phyloP scores from a whole-genome alignment of 2,797 vertebrate genomes.

The Gadopsis marmoratus region DNA sequence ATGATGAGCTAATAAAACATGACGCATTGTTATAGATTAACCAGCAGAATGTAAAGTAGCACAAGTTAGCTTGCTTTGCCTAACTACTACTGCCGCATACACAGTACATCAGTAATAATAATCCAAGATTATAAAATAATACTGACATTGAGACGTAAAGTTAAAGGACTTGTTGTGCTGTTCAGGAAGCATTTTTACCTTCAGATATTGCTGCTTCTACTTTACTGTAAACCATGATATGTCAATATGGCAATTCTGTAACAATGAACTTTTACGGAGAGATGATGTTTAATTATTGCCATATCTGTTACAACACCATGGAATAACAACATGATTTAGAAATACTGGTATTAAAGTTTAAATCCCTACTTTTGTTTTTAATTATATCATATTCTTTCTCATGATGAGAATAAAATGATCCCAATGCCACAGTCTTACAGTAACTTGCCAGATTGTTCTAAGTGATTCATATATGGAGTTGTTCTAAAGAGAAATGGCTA shows the following conservation, averaged over 20 bases:
- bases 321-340: neutral
- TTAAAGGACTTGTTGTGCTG: neutral
- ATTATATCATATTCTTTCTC: slow-evolving; percentile 16
- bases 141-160: neutral
- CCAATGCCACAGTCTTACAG: neutral
- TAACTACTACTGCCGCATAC: neutral
- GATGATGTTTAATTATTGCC: neutral
- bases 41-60: neutral
- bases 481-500: neutral
- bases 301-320: neutral
- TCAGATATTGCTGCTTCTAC: neutral
- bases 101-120: neutral
- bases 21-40: neutral
- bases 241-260: neutral
- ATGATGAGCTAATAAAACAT: neutral
- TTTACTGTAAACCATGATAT: neutral
- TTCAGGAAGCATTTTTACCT: neutral
- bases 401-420: neutral
- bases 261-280: neutral
- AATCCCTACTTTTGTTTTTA: neutral
- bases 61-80: neutral
- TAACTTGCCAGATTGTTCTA: neutral
- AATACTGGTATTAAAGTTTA: neutral
- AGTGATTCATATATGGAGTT: neutral
- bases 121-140: neutral